These are phyloP conservation scores for Anolis apletophallus DNA, from an alignment of 2,797 vertebrate species.

Conservation along the genomic window DNA sequence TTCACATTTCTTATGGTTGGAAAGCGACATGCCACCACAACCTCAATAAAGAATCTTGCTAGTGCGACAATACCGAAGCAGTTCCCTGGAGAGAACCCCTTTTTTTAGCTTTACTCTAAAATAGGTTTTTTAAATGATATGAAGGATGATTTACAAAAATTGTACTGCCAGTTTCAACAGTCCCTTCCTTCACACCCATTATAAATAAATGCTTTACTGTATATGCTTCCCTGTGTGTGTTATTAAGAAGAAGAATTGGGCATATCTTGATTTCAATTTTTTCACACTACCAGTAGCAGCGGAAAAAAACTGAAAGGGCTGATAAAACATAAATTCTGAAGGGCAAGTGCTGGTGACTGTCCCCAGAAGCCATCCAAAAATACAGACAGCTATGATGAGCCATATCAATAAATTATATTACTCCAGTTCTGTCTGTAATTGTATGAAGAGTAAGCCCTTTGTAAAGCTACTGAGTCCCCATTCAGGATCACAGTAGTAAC, in stretches of 20 bases:
- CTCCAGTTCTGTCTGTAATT: too few relatives aligned
- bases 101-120: conserved; percentile 13
- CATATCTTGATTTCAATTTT: conserved; percentile 21
- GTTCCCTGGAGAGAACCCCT: conserved; percentile 1
- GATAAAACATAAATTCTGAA: too few relatives aligned
- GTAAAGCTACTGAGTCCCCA: too few relatives aligned
- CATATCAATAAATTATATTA: too few relatives aligned
- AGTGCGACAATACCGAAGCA: not conserved
- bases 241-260: conserved; percentile 18
- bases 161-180: conserved; percentile 3
- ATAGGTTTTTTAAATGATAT: conserved; percentile 19
- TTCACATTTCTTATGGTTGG: not conserved
- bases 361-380: too few relatives aligned
- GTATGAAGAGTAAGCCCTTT: too few relatives aligned
- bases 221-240: not conserved
- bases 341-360: too few relatives aligned
- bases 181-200: not conserved
- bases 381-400: too few relatives aligned
- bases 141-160: conserved; percentile 15
- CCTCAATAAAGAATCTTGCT: conserved; percentile 19
- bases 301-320: not conserved
- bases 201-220: conserved; percentile 17
- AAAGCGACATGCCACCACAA: conserved; percentile 7
- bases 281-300: not conserved
- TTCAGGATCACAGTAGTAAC: too few relatives aligned